Conservation (phyloP, 2,113 vertebrate genomes). For the Coreoperca whiteheadi region DNA sequence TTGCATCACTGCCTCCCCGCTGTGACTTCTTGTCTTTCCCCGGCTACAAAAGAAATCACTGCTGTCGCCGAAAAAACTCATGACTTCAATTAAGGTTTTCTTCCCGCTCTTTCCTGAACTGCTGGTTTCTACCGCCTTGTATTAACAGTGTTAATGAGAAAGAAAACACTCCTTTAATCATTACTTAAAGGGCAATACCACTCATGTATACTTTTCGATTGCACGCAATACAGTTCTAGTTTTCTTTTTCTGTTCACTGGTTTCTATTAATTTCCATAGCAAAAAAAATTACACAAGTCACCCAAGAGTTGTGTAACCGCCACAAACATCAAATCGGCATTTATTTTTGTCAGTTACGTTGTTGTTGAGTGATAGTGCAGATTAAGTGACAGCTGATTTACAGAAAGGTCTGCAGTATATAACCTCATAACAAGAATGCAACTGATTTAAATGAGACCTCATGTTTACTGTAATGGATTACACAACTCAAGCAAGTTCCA, state of each 20-base stretch:
- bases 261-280: not conserved
- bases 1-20: constrained; percentile 16
- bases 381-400: too few relatives aligned
- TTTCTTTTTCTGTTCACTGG: not conserved
- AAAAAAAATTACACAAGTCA: not conserved
- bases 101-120: not conserved
- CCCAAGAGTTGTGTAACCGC: not conserved
- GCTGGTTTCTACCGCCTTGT: not conserved
- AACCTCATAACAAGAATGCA: not conserved
- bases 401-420: too few relatives aligned
- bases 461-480: not conserved
- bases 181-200: not conserved
- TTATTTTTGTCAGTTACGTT: too few relatives aligned
- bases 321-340: not conserved
- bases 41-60: constrained; percentile 20
- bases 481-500: not conserved
- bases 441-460: not conserved
- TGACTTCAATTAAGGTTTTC: constrained; percentile 15
- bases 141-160: not conserved
- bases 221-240: not conserved
- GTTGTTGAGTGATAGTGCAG: too few relatives aligned
- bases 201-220: too few relatives aligned
- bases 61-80: constrained; percentile 10
- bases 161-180: not conserved
- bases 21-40: constrained; percentile 4